These are phyloP conservation scores for Araneus ventricosus DNA, from an alignment of 1,140 invertebrate species.

Conservation along the genomic window DNA sequence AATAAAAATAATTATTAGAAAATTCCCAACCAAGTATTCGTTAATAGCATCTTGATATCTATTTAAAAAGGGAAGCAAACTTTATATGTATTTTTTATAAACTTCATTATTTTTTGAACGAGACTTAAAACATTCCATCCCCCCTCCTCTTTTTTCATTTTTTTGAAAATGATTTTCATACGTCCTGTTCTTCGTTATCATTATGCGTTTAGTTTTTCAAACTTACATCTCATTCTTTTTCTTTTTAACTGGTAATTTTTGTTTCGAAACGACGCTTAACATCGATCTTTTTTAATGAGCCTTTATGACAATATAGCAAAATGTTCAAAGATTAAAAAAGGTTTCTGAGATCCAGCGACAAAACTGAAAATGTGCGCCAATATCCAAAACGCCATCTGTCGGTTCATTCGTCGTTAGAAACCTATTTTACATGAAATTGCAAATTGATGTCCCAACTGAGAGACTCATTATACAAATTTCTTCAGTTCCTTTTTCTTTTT, in stretches of 20 bases:
- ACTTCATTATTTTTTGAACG: too few relatives aligned
- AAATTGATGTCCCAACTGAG: constrained; percentile 56
- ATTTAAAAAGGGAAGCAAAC: too few relatives aligned
- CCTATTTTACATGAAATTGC: constrained; percentile 65
- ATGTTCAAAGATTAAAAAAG: not conserved
- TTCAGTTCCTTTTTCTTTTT: constrained; percentile 34
- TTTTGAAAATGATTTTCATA: not conserved
- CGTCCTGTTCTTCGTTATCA: not conserved
- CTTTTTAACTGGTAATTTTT: not conserved
- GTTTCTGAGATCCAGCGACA: not conserved
- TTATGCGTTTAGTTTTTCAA: not conserved
- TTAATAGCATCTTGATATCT: too few relatives aligned
- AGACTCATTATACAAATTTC: constrained; percentile 70
- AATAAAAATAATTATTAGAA: too few relatives aligned
- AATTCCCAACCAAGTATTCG: too few relatives aligned
- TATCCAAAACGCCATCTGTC: constrained; percentile 56
- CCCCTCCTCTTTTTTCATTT: too few relatives aligned
- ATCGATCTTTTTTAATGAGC: constrained; percentile 11
- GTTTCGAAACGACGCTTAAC: not conserved
- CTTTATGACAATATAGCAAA: not conserved
- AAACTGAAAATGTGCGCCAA: not conserved
- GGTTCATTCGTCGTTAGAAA: constrained; percentile 31
- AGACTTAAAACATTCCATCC: too few relatives aligned
- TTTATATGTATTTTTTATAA: too few relatives aligned
- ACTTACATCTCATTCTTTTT: not conserved